These are phyloP conservation scores for Lordiphosa fenestrarum DNA, from an alignment of 2,888 invertebrate species.

Conservation along the genomic window DNA sequence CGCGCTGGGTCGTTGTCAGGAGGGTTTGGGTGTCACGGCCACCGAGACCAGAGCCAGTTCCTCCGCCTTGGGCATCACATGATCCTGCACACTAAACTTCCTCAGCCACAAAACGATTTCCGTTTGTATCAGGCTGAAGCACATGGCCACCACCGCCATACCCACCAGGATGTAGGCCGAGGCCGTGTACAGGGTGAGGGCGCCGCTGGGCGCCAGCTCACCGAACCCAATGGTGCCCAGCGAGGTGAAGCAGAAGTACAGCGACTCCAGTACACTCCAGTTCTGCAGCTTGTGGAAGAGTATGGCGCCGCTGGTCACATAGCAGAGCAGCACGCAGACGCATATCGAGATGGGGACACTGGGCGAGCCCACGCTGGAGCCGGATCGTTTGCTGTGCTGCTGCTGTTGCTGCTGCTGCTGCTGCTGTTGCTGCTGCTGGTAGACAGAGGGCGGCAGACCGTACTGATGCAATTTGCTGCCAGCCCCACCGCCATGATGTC, in stretches of 20 bases:
- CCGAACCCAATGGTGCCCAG: conserved; percentile 92
- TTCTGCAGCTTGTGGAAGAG: conserved; percentile 94
- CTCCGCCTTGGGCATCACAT: conserved; percentile 81
- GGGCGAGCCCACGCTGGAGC: conserved; percentile 27
- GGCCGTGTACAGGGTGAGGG: conserved; percentile 88
- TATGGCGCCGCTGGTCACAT: conserved; percentile 93
- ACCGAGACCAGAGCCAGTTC: conserved; percentile 81
- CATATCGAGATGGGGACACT: conserved; percentile 94
- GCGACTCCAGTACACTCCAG: conserved; percentile 94
- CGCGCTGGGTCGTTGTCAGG: conserved; percentile 82
- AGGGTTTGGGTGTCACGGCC: conserved; percentile 82
- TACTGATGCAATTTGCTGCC: conserved; percentile 51
- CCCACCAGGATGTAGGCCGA: conserved; percentile 91
- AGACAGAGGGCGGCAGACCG: conserved; percentile 59
- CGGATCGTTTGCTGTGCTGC: conserved; percentile 22
- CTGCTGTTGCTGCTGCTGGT: conserved; percentile 45
- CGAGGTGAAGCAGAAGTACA: conserved; percentile 90
- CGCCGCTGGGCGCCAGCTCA: conserved; percentile 86
- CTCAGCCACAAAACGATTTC: conserved; percentile 83
- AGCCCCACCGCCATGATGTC: conserved; percentile 9
- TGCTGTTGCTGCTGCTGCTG: conserved; percentile 44
- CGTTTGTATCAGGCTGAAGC: conserved; percentile 91
- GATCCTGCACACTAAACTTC: conserved; percentile 79
- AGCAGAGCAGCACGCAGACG: conserved; percentile 90
- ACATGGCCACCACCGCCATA: conserved; percentile 92